Conservation (phyloP, 2,113 vertebrate species). For the Pao palembangensis region DNA sequence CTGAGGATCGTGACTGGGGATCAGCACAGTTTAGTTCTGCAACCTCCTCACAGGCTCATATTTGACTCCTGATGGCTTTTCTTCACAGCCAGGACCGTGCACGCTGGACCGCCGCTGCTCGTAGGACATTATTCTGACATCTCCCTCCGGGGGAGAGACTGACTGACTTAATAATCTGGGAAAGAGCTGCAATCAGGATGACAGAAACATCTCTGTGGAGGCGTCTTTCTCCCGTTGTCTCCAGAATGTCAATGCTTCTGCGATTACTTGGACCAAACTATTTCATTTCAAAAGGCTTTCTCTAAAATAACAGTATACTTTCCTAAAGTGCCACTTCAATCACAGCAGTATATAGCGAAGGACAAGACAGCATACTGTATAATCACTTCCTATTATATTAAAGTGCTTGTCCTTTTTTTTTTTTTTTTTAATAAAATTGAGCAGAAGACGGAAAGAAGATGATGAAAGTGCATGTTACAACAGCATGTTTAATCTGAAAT, state of each 20-base stretch:
- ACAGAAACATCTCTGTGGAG: background rate
- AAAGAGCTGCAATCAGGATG: slow-evolving; percentile 6
- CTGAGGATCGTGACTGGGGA: background rate
- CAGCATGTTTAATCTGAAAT: no score
- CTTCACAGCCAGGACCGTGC: no score
- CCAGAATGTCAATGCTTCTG: slow-evolving; percentile 2
- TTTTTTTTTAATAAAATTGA: slow-evolving; percentile 1
- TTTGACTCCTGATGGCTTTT: slow-evolving; percentile 26
- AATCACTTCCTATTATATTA: slow-evolving; percentile 38
- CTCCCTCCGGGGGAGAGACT: slow-evolving; percentile 29
- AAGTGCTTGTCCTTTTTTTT: slow-evolving; percentile 14
- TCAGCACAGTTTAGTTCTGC: slow-evolving; percentile 52
- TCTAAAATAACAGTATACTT: slow-evolving; percentile 26
- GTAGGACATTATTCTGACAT: no score
- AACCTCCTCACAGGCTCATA: slow-evolving; percentile 11
- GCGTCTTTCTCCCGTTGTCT: background rate
- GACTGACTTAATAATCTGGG: slow-evolving; percentile 8
- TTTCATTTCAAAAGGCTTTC: slow-evolving; percentile 7
- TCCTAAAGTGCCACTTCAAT: slow-evolving; percentile 24
- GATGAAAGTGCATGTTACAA: no score
- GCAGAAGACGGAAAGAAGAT: background rate
- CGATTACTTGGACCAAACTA: background rate
- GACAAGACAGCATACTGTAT: slow-evolving; percentile 14
- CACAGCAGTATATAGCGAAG: slow-evolving; percentile 1
- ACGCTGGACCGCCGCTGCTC: no score